Conservation (phyloP, 2,797 vertebrate species). For the Hippoglossus hippoglossus region DNA sequence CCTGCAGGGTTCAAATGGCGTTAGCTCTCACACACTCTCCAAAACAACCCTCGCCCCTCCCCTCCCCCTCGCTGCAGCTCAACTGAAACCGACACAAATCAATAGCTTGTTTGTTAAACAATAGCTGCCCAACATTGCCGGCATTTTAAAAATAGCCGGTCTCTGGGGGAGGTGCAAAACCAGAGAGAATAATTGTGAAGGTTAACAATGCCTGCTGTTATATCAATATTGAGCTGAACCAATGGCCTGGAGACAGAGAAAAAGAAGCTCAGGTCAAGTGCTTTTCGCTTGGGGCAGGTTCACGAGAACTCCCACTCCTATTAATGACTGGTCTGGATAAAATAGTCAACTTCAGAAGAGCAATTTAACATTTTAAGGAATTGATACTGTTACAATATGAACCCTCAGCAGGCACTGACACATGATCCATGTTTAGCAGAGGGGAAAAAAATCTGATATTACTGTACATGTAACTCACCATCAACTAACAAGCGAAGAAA, state of each 20-base stretch:
- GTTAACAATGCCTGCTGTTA: slow-evolving; percentile 65
- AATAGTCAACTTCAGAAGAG: slow-evolving; percentile 18
- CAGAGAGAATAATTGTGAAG: slow-evolving; percentile 65
- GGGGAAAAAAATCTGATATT: slow-evolving; percentile 11
- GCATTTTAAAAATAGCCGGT: slow-evolving; percentile 63
- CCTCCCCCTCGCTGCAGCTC: background rate
- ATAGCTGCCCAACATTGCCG: slow-evolving; percentile 47
- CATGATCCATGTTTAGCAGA: slow-evolving; percentile 11
- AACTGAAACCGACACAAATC: slow-evolving; percentile 64
- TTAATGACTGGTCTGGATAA: slow-evolving; percentile 12
- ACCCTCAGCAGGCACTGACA: slow-evolving; percentile 17
- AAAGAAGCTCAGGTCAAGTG: slow-evolving; percentile 5
- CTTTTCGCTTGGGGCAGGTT: slow-evolving; percentile 17
- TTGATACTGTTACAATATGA: background rate
- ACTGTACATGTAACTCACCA: slow-evolving; percentile 1
- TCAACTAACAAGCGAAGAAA: slow-evolving; percentile 19
- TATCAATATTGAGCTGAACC: slow-evolving; percentile 54
- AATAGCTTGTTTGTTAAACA: slow-evolving; percentile 77
- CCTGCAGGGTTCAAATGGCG: background rate
- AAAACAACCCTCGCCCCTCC: slow-evolving; percentile 6
- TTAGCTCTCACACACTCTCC: background rate
- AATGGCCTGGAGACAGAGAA: slow-evolving; percentile 29
- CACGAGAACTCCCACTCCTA: slow-evolving; percentile 15
- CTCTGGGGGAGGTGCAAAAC: slow-evolving; percentile 40
- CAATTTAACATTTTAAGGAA: slow-evolving; percentile 21